These are phyloP conservation scores for Henricia sp. DNA, from an alignment of 53 echinoderm and acorn worm species.

Conservation along the genomic window DNA sequence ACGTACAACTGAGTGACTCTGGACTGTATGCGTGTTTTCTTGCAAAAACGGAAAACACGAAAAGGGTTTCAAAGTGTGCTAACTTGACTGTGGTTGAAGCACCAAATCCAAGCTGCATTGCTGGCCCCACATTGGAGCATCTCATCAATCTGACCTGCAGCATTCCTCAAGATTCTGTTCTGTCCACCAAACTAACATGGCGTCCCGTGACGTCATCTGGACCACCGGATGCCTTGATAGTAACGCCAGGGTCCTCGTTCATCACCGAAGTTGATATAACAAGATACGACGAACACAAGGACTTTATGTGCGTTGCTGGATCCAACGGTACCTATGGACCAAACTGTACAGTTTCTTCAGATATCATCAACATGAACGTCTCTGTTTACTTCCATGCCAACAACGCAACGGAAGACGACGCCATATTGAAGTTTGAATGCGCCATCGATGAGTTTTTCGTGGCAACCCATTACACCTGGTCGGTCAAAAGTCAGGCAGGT, in stretches of 20 bases:
- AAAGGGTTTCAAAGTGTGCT: conserved; percentile 29
- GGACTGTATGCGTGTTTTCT: conserved; percentile 10
- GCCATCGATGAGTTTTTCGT: neutral
- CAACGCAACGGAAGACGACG: neutral
- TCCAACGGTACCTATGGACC: neutral
- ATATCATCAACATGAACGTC: neutral
- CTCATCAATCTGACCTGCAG: neutral
- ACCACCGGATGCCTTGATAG: neutral
- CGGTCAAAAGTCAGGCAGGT: neutral
- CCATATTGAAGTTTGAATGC: conserved; percentile 3
- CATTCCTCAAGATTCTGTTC: neutral
- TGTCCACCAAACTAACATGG: conserved; percentile 21
- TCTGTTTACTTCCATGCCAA: neutral
- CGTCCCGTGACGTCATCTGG: neutral
- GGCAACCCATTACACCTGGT: neutral
- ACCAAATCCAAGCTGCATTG: conserved; percentile 24
- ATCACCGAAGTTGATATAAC: neutral
- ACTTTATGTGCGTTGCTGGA: conserved; percentile 24
- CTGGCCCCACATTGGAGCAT: neutral
- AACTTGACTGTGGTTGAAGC: conserved; percentile 10
- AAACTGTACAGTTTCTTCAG: conserved; percentile 14
- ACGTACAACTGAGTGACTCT: neutral
- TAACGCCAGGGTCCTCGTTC: neutral
- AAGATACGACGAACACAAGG: neutral
- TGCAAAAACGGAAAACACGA: neutral